phyloP scores from a whole-genome alignment of 2,888 invertebrate genomes.

The Pyrochroa serraticornis region DNA sequence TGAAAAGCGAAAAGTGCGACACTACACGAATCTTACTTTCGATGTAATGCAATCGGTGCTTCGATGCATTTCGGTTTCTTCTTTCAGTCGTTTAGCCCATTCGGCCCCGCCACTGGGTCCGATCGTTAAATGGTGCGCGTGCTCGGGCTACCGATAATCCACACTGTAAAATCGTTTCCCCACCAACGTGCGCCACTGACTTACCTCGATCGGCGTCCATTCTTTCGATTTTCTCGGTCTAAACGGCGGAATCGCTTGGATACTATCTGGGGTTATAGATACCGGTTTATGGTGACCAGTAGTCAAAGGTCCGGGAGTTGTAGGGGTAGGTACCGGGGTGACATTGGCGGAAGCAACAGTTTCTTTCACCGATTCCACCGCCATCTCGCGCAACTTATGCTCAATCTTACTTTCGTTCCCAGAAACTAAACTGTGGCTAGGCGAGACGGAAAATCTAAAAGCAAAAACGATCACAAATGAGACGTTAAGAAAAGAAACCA shows the following conservation, averaged over 20 bases:
- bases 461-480: background rate
- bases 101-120: constrained; percentile 70
- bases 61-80: constrained; percentile 55
- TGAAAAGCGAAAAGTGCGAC: background rate
- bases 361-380: constrained; percentile 28
- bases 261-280: constrained; percentile 54
- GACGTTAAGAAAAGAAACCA: background rate
- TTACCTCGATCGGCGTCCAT: constrained; percentile 55
- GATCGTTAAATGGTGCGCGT: constrained; percentile 64
- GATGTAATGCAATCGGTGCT: constrained; percentile 82
- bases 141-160: constrained; percentile 11
- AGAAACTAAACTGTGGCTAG: constrained; percentile 51
- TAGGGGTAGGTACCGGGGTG: constrained; percentile 57
- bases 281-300: constrained; percentile 47
- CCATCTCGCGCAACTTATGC: constrained; percentile 43
- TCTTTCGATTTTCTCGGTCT: constrained; percentile 64
- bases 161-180: background rate
- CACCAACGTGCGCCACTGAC: constrained; percentile 2
- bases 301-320: constrained; percentile 57
- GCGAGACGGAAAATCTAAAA: constrained; percentile 57
- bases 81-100: constrained; percentile 69
- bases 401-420: constrained; percentile 37
- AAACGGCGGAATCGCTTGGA: constrained; percentile 63
- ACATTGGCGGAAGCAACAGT: constrained; percentile 15
- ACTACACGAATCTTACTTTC: constrained; percentile 53